phyloP scores from a whole-genome alignment of 2,888 invertebrate species.

The Dastarcus helophoroides region DNA sequence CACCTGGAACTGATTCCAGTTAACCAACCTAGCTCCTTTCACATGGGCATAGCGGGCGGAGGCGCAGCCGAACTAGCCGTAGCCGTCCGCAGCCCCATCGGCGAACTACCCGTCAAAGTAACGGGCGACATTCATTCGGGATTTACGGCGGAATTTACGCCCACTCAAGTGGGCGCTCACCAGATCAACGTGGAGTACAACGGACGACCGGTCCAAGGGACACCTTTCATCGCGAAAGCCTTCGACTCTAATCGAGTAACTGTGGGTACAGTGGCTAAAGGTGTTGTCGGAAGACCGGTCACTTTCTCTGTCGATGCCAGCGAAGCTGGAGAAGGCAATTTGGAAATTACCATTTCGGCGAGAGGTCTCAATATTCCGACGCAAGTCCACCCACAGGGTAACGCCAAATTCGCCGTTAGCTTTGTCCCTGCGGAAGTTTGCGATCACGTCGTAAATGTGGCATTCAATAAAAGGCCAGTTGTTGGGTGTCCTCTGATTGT shows the following conservation, averaged over 20 bases:
- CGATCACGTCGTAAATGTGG: slow-evolving; percentile 91
- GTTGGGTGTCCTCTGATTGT: slow-evolving; percentile 88
- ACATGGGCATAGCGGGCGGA: slow-evolving; percentile 63
- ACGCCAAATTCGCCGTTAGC: slow-evolving; percentile 86
- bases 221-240: slow-evolving; percentile 82
- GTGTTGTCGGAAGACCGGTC: slow-evolving; percentile 80
- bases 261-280: slow-evolving; percentile 65
- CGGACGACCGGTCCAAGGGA: slow-evolving; percentile 77
- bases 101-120: slow-evolving; percentile 78
- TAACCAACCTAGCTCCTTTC: slow-evolving; percentile 66
- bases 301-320: slow-evolving; percentile 93
- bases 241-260: slow-evolving; percentile 83
- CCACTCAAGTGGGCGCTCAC: slow-evolving; percentile 86
- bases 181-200: slow-evolving; percentile 86
- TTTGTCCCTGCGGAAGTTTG: slow-evolving; percentile 92
- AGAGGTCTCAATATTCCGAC: slow-evolving; percentile 89
- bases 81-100: slow-evolving; percentile 76
- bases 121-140: slow-evolving; percentile 81
- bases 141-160: slow-evolving; percentile 84
- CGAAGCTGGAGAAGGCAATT: slow-evolving; percentile 92
- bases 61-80: slow-evolving; percentile 78
- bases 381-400: slow-evolving; percentile 84
- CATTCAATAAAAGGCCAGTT: slow-evolving; percentile 86
- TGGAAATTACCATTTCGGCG: slow-evolving; percentile 93
- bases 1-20: slow-evolving; percentile 79